Conservation (phyloP, 2,888 invertebrate genomes). For the Dermolepida albohirtum region DNA sequence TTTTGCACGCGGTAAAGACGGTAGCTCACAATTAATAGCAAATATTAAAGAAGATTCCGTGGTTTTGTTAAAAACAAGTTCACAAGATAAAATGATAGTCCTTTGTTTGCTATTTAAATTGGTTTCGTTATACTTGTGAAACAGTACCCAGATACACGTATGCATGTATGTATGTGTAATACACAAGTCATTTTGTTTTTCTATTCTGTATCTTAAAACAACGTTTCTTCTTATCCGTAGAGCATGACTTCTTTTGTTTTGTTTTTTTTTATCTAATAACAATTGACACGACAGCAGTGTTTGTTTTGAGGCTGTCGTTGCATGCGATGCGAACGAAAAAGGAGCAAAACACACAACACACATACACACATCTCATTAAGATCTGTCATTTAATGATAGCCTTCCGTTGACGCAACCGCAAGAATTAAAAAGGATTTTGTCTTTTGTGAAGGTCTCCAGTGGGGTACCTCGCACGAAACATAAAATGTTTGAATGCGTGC, state of each 20-base stretch:
- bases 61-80: too few species aligned
- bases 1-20: too few species aligned
- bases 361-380: slow-evolving; percentile 53
- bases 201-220: not conserved
- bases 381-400: slow-evolving; percentile 61
- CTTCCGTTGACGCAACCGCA: slow-evolving; percentile 59
- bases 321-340: slow-evolving; percentile 16
- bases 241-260: slow-evolving; percentile 30
- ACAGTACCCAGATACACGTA: too few species aligned
- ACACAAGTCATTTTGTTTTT: not conserved
- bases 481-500: slow-evolving; percentile 15
- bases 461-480: slow-evolving; percentile 32
- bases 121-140: too few species aligned
- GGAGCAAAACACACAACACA: slow-evolving; percentile 12
- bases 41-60: too few species aligned
- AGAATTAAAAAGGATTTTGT: slow-evolving; percentile 50
- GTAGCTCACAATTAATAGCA: too few species aligned
- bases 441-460: slow-evolving; percentile 45
- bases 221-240: slow-evolving; percentile 22
- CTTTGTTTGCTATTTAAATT: too few species aligned
- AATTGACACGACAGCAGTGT: slow-evolving; percentile 22
- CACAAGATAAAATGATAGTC: too few species aligned
- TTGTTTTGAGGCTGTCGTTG: slow-evolving; percentile 9
- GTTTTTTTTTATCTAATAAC: slow-evolving; percentile 28
- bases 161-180: too few species aligned